These are phyloP conservation scores for mouse (Mus musculus) DNA, from an alignment of 2,113 vertebrate genomes.

Conservation along the genomic window DNA sequence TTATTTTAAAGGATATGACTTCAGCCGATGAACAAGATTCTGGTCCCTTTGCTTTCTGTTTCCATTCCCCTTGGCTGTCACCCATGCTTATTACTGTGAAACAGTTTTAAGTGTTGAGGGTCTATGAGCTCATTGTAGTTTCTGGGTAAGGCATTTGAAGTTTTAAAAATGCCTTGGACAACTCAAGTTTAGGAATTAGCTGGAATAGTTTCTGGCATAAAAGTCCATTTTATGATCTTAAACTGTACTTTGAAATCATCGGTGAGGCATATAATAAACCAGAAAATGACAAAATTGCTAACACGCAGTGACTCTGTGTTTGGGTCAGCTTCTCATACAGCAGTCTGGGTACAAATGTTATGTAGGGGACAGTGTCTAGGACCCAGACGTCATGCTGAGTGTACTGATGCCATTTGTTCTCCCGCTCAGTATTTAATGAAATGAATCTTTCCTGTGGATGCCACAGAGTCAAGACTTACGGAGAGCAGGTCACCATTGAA, in stretches of 20 bases:
- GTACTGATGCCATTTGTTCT: not conserved
- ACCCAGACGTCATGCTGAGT: not conserved
- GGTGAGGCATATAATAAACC: not conserved
- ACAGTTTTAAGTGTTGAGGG: slow-evolving; percentile 37
- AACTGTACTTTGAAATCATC: slow-evolving; percentile 42
- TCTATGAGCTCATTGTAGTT: not conserved
- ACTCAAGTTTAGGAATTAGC: slow-evolving; percentile 43
- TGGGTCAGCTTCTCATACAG: not conserved
- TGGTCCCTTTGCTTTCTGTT: slow-evolving; percentile 22
- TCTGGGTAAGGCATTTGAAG: slow-evolving; percentile 17
- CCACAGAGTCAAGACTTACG: too few species aligned
- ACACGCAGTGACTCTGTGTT: not conserved
- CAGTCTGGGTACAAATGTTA: not conserved
- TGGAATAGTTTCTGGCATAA: slow-evolving; percentile 27
- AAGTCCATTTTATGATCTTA: slow-evolving; percentile 35
- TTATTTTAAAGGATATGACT: not conserved
- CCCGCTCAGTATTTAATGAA: not conserved
- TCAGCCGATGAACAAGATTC: not conserved
- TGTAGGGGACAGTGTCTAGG: not conserved
- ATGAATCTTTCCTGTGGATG: not conserved
- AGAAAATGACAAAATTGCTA: slow-evolving; percentile 31
- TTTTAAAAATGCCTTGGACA: not conserved
- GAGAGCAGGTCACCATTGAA: not conserved
- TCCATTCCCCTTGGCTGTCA: not conserved
- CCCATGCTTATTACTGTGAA: not conserved